Evolutionary conservation across 1,140 invertebrate genomes (phyloP).

Genomic region (Helicoverpa zea): DNA sequence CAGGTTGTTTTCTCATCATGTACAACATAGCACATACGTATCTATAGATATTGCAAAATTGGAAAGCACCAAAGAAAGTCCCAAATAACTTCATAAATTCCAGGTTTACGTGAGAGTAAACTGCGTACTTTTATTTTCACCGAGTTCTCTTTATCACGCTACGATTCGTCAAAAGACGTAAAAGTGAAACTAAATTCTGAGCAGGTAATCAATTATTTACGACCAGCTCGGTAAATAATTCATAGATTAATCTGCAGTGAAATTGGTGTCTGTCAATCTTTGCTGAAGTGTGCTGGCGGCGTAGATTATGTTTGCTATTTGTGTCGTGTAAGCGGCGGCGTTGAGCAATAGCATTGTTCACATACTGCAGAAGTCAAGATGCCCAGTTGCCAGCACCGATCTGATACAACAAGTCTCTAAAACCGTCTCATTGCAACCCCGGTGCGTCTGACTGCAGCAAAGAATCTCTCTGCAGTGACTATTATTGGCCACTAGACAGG

Average conservation of each 20-base stretch:
- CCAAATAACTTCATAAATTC: conserved; percentile 7
- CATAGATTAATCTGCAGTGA: conserved; percentile 34
- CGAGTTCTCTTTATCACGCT: conserved; percentile 29
- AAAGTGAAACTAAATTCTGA: conserved; percentile 27
- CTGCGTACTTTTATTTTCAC: not conserved
- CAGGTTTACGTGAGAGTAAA: conserved; percentile 11
- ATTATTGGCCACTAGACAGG: conserved; percentile 80
- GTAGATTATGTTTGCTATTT: conserved; percentile 32
- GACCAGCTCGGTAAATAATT: conserved; percentile 33
- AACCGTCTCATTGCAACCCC: conserved; percentile 75
- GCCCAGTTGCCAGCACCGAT: conserved; percentile 75
- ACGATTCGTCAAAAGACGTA: conserved; percentile 1
- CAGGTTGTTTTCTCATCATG: not conserved
- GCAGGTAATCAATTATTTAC: conserved; percentile 31
- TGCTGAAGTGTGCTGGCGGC: not conserved
- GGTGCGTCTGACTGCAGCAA: conserved; percentile 74
- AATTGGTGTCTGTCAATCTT: conserved; percentile 35
- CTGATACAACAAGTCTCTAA: conserved; percentile 68
- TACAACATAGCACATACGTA: too few relatives aligned
- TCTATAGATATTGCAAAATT: not conserved
- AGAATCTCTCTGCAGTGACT: conserved; percentile 75
- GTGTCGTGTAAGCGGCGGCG: conserved; percentile 31
- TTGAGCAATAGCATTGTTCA: conserved; percentile 75
- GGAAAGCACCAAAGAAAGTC: not conserved
- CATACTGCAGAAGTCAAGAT: conserved; percentile 80